These are phyloP conservation scores for Tachina fera DNA, from an alignment of 2,888 invertebrate species.

Conservation along the genomic window DNA sequence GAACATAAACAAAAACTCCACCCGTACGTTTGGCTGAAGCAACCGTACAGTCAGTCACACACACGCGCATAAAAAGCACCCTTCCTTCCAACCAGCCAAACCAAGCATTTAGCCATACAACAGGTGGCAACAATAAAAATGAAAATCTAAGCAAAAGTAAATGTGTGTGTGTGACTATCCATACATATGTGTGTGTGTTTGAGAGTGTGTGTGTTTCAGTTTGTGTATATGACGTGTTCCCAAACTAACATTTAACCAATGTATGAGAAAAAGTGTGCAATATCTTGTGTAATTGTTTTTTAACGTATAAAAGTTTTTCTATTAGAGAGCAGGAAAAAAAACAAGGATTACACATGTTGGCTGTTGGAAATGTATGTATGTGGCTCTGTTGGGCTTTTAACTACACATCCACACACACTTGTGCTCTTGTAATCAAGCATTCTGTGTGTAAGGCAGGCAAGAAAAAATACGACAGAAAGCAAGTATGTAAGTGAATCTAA, in stretches of 20 bases:
- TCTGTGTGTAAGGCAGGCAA: background rate
- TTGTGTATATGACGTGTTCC: slow-evolving; percentile 19
- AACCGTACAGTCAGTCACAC: background rate
- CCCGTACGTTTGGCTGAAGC: slow-evolving; percentile 36
- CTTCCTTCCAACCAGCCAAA: slow-evolving; percentile 27
- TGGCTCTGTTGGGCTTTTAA: background rate
- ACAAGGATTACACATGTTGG: slow-evolving; percentile 60
- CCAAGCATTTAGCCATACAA: slow-evolving; percentile 50
- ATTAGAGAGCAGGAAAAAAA: slow-evolving; percentile 14
- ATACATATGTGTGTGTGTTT: background rate
- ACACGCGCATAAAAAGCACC: slow-evolving; percentile 6
- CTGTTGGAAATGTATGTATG: slow-evolving; percentile 49
- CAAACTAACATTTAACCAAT: slow-evolving; percentile 19
- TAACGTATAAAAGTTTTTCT: slow-evolving; percentile 59
- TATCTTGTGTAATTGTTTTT: slow-evolving; percentile 65
- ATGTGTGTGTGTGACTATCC: slow-evolving; percentile 10
- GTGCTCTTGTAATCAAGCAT: background rate
- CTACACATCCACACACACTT: background rate
- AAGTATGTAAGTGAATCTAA: slow-evolving; percentile 54
- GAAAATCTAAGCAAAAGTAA: slow-evolving; percentile 6
- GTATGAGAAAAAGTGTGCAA: slow-evolving; percentile 11
- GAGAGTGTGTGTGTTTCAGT: background rate
- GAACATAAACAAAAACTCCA: slow-evolving; percentile 66
- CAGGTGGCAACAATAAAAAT: slow-evolving; percentile 64
- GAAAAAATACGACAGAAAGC: slow-evolving; percentile 10